Percentiles rank a stretch among this genome's conserved stretches.
These are phyloP conservation scores for Neoaliturus tenellus DNA, from an alignment of 2,888 invertebrate genomes.

Conservation along the genomic window DNA sequence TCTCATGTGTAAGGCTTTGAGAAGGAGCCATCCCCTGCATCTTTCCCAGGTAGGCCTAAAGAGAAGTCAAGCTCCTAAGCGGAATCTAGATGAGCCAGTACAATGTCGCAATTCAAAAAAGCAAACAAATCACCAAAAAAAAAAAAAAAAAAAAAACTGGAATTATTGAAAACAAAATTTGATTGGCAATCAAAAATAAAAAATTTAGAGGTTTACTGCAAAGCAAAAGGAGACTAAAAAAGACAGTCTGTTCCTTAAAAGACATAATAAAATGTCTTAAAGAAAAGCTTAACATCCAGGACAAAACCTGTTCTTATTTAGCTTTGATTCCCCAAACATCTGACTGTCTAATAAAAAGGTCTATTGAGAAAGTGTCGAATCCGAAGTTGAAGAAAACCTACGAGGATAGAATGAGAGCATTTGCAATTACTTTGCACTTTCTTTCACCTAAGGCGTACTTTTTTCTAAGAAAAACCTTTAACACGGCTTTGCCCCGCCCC, in stretches of 20 bases:
- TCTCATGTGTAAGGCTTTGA: conserved; percentile 17
- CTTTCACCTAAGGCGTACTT: conserved; percentile 57
- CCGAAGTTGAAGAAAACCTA: conserved; percentile 12
- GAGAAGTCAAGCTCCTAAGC: too few relatives aligned
- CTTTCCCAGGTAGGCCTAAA: conserved; percentile 22
- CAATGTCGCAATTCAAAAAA: neutral
- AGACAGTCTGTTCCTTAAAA: neutral
- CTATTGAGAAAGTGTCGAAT: conserved; percentile 5
- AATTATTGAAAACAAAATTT: conserved; percentile 11
- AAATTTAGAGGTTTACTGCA: neutral
- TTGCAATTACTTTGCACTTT: neutral
- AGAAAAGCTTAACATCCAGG: neutral
- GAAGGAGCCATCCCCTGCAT: conserved; percentile 48
- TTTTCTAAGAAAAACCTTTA: neutral
- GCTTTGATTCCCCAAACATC: neutral
- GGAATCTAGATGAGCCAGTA: too few relatives aligned
- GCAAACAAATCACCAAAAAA: conserved; percentile 20
- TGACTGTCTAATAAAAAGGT: conserved; percentile 23
- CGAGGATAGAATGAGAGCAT: neutral
- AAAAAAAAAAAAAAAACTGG: neutral
- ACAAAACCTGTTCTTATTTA: neutral
- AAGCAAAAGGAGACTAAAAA: neutral
- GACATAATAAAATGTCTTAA: neutral
- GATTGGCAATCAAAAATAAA: neutral
- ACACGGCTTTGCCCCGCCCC: neutral